These are phyloP conservation scores for Lithosia quadra DNA, from an alignment of 2,888 invertebrate species.

Conservation along the genomic window DNA sequence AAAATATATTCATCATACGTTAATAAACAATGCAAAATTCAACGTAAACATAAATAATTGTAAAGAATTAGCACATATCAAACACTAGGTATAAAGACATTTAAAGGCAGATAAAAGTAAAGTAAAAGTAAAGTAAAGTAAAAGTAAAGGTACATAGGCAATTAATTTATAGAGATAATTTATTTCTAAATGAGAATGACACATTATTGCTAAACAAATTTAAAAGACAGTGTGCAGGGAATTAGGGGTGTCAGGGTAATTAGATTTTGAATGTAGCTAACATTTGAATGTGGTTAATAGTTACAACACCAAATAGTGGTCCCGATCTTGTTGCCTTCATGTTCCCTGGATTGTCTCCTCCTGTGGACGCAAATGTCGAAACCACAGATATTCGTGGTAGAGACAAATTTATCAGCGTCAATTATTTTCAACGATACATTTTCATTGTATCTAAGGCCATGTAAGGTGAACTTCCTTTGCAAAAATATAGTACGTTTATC, in stretches of 20 bases:
- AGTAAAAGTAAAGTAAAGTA: too few species aligned
- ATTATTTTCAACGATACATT: too few species aligned
- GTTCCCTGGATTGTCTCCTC: too few species aligned
- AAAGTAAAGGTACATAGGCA: not conserved
- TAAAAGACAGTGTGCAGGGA: not conserved
- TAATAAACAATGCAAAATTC: not conserved
- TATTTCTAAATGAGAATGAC: not conserved
- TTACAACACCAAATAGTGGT: too few species aligned
- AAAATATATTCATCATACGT: not conserved
- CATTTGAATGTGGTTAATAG: too few species aligned
- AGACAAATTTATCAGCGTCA: not conserved
- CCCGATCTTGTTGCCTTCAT: too few species aligned
- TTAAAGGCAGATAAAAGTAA: too few species aligned
- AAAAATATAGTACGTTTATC: not conserved
- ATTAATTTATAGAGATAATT: not conserved
- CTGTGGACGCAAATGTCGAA: too few species aligned
- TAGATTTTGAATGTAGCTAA: too few species aligned
- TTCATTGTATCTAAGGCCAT: not conserved
- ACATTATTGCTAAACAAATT: not conserved
- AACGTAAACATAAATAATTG: not conserved
- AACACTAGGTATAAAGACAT: not conserved
- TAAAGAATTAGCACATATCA: constrained; percentile 1
- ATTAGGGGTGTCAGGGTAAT: too few species aligned
- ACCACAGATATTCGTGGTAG: too few species aligned
- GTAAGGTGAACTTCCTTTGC: not conserved